phyloP scores from a whole-genome alignment of 2,113 vertebrate genomes.

The Cyanoramphus novaezelandiae region DNA sequence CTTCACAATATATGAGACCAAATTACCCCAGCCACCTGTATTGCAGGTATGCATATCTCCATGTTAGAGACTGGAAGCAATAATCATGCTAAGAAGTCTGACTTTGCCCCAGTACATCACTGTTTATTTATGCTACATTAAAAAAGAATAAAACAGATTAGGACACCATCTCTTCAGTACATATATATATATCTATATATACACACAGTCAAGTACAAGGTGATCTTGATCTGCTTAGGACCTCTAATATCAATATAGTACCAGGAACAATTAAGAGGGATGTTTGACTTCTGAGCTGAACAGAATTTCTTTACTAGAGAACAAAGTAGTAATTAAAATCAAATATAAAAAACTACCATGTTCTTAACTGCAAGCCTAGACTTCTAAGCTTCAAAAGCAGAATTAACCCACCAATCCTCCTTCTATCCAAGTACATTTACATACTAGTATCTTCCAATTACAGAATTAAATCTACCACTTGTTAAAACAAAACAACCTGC shows the following conservation, averaged over 20 bases:
- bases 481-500: too few species aligned
- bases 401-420: background rate
- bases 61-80: background rate
- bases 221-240: background rate
- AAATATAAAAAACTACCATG: background rate
- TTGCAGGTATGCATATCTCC: background rate
- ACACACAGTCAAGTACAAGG: background rate
- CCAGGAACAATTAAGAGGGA: background rate
- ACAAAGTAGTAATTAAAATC: background rate
- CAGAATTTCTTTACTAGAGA: background rate
- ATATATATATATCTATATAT: background rate
- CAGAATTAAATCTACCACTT: too few species aligned
- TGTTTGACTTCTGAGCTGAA: background rate
- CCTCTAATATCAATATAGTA: background rate
- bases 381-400: background rate
- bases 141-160: background rate
- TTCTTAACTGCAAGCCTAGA: background rate
- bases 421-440: too few species aligned
- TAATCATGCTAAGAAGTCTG: background rate
- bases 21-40: accelerated
- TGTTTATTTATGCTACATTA: background rate
- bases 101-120: background rate
- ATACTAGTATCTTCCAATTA: too few species aligned
- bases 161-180: background rate
- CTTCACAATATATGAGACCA: accelerated